Evolutionary conservation across 2,113 vertebrate genomes (phyloP).

Genomic region (Jaculus jaculus): DNA sequence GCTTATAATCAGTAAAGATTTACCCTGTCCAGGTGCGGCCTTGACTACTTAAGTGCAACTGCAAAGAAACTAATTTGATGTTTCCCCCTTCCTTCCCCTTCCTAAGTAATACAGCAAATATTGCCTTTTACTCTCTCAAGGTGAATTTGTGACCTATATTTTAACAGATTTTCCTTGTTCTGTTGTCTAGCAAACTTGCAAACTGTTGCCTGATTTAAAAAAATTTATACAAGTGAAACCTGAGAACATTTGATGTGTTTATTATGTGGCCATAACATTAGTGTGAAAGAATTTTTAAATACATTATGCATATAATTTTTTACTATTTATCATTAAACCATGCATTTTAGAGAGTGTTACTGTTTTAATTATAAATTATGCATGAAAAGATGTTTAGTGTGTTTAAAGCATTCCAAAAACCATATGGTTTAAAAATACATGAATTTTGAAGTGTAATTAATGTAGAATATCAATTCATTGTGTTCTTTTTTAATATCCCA

Average conservation of each 20-base stretch:
- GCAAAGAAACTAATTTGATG: constrained; percentile 58
- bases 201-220: constrained; percentile 72
- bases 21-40: constrained; percentile 73
- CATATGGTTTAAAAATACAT: background rate
- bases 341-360: background rate
- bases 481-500: constrained; percentile 29
- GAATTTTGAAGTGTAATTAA: background rate
- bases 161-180: constrained; percentile 69
- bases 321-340: background rate
- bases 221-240: constrained; percentile 50
- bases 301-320: background rate
- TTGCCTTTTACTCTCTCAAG: constrained; percentile 73
- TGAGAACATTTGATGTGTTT: background rate
- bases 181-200: constrained; percentile 73
- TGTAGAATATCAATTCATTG: constrained; percentile 1
- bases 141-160: constrained; percentile 75
- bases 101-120: constrained; percentile 64
- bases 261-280: background rate
- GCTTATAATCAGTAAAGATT: background rate
- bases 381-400: background rate
- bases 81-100: constrained; percentile 50
- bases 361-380: background rate
- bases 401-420: background rate
- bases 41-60: constrained; percentile 68
- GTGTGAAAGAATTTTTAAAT: background rate